Conservation (phyloP, 2,113 vertebrate species). For the Syngnathus scovelli region DNA sequence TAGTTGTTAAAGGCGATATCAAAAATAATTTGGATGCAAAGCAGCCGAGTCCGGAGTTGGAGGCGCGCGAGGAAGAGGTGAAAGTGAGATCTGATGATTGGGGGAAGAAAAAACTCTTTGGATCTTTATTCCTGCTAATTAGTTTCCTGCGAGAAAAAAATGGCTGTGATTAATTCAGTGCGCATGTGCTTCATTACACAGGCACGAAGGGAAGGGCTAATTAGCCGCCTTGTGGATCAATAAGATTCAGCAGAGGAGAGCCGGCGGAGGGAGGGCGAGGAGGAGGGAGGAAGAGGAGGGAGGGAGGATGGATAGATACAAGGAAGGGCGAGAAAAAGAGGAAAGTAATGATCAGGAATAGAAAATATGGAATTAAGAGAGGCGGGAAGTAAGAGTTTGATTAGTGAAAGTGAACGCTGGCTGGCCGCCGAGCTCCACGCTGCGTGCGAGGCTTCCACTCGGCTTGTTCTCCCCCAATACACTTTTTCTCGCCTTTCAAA, state of each 20-base stretch:
- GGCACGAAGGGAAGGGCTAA: slow-evolving; percentile 99
- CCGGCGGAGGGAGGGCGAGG: slow-evolving; percentile 72
- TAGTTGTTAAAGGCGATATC: slow-evolving; percentile 80
- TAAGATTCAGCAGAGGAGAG: slow-evolving; percentile 96
- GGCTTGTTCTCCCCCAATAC: slow-evolving; percentile 5
- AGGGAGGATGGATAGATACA: slow-evolving; percentile 78
- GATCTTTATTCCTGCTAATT: slow-evolving; percentile 99
- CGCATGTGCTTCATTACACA: slow-evolving; percentile 99
- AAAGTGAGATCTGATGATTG: slow-evolving; percentile 96
- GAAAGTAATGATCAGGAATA: slow-evolving; percentile 83
- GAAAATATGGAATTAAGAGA: slow-evolving; percentile 78
- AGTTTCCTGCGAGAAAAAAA: slow-evolving; percentile 96
- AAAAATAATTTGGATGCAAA: slow-evolving; percentile 85
- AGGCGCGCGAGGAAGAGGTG: slow-evolving; percentile 83
- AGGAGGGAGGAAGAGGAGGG: slow-evolving; percentile 75
- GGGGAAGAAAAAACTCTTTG: slow-evolving; percentile 94
- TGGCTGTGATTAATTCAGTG: slow-evolving; percentile 99
- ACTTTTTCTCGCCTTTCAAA: slow-evolving; percentile 36
- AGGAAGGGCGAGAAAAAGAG: slow-evolving; percentile 68
- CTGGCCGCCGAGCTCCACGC: slow-evolving; percentile 34
- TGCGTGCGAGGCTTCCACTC: slow-evolving; percentile 6
- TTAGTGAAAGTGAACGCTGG: slow-evolving; percentile 64
- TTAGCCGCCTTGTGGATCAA: slow-evolving; percentile 99
- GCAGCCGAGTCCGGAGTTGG: slow-evolving; percentile 80
- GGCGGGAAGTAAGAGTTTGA: slow-evolving; percentile 76